Base-by-base conservation (phyloP, 2,888 invertebrate species). In the Steinernema hermaphroditum region DNA sequence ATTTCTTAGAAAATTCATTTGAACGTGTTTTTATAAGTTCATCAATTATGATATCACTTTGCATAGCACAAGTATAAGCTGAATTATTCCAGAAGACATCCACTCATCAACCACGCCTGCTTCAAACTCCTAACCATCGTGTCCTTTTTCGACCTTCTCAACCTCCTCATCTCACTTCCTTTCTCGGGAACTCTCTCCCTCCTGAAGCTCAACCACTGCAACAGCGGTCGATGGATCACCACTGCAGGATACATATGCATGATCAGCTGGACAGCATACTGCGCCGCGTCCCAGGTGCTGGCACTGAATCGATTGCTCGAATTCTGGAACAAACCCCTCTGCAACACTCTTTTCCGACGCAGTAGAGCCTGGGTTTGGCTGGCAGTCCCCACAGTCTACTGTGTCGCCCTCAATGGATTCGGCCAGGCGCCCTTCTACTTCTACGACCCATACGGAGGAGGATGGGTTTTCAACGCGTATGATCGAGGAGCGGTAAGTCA, bases 101-200 rank as follows among this genome's bases (percentile, higher is more conserved):
- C 62, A 2, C 62, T 62, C 6, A 62, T 62, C 29, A 29, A 62
- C 4, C 62, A 62, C 62, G 62, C 29, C 32, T 62, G 62, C 34
- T 62, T 62, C 62, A 62, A 62, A 16, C 62, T 62, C 32, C 62
- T 62, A 29, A 62, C 62, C 32, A 14, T 62, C 32, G 32, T 62
- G 2, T 62, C 62, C 32, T 29, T 34, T 8, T 34, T 62, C 32
- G 62, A 62, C 62, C 27, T 62, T 2, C 16, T 62, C 9, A 62
- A 62, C 34, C 62, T 62, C 8, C 4, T 62, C 29, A 12, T 62
- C 16, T 8, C 62, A 6, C 27, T 29, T 2, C n/a, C 27, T 16
- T 4, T 62, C 6, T 62, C 62, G 16, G 62, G 62, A 12, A 62
- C 62, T 16, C 27, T 62, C 27, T 62, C 62, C 32, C 34, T 62